phyloP scores from a whole-genome alignment of 2,888 invertebrate genomes.

The Nomada fucata region DNA sequence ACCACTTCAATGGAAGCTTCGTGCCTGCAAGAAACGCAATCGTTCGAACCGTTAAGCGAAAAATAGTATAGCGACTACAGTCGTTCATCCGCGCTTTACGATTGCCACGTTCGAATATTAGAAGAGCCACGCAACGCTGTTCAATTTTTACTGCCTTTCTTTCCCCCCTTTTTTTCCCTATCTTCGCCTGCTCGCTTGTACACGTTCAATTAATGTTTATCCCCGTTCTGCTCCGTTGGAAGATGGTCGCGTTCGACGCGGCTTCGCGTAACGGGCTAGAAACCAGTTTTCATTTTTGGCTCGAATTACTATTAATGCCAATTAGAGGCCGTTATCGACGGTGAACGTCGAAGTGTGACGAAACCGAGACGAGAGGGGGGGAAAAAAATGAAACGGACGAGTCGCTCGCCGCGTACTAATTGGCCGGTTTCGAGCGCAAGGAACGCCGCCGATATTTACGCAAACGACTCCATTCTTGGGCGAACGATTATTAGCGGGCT shows the following conservation, averaged over 20 bases:
- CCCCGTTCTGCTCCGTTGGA: neutral
- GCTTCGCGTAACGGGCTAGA: slow-evolving; percentile 32
- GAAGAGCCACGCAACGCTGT: neutral
- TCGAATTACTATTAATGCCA: slow-evolving; percentile 58
- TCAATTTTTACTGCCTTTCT: neutral
- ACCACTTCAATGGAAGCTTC: slow-evolving; percentile 1
- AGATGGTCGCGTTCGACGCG: slow-evolving; percentile 6
- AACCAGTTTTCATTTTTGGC: slow-evolving; percentile 52
- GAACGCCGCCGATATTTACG: slow-evolving; percentile 56
- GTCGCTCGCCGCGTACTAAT: slow-evolving; percentile 46
- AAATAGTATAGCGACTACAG: neutral
- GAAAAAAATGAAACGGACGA: slow-evolving; percentile 27
- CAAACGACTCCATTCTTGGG: slow-evolving; percentile 61
- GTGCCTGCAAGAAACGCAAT: neutral
- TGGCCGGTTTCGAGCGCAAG: slow-evolving; percentile 34
- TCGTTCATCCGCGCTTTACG: neutral
- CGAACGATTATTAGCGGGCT: slow-evolving; percentile 51
- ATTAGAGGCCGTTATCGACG: slow-evolving; percentile 53
- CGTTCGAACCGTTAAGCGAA: slow-evolving; percentile 22
- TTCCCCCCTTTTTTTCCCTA: neutral
- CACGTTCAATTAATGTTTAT: neutral
- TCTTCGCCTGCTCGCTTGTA: no score
- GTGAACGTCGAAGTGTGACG: slow-evolving; percentile 50
- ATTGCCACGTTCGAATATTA: neutral
- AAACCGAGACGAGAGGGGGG: slow-evolving; percentile 9